A percentile compares a stretch with the other conserved stretches of the same genome.
phyloP scores from a whole-genome alignment of 2,113 vertebrate species.

The Poeciliopsis prolifica region DNA sequence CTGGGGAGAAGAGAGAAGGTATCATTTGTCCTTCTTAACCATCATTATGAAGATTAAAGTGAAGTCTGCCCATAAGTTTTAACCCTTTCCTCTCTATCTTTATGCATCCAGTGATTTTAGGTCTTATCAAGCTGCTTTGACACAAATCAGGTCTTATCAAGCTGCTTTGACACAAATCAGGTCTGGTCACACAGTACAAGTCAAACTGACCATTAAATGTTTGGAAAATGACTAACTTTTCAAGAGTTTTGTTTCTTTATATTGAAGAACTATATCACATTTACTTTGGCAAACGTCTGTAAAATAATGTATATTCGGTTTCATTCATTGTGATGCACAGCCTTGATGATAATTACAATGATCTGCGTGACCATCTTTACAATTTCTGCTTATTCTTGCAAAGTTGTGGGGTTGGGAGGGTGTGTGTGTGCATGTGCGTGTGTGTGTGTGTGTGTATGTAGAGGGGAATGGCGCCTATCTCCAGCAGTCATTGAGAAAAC shows the following conservation, averaged over 20 bases:
- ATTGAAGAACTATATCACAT: background rate
- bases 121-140: background rate
- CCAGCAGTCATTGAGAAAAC: too few relatives aligned
- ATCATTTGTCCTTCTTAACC: constrained; percentile 88
- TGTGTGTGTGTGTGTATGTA: too few relatives aligned
- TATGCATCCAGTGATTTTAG: background rate
- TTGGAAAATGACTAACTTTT: background rate
- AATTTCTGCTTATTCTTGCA: too few relatives aligned
- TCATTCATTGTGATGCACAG: too few relatives aligned
- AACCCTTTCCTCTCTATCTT: constrained; percentile 42
- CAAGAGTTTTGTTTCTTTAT: too few relatives aligned
- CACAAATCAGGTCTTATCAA: background rate
- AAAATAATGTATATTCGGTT: too few relatives aligned
- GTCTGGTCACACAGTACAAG: background rate
- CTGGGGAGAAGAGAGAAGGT: constrained; percentile 58
- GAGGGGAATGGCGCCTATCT: too few relatives aligned
- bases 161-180: too few relatives aligned
- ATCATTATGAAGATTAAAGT: constrained; percentile 87
- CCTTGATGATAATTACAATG: too few relatives aligned
- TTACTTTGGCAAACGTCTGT: background rate
- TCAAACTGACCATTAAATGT: background rate
- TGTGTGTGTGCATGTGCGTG: too few relatives aligned
- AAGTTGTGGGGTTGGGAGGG: too few relatives aligned
- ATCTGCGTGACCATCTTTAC: too few relatives aligned
- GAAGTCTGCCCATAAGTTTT: constrained; percentile 77